Percentiles rank a stretch among this genome's conserved stretches.
These are phyloP conservation scores for Mus minutoides DNA, from an alignment of 2,797 vertebrate species.

Conservation along the genomic window DNA sequence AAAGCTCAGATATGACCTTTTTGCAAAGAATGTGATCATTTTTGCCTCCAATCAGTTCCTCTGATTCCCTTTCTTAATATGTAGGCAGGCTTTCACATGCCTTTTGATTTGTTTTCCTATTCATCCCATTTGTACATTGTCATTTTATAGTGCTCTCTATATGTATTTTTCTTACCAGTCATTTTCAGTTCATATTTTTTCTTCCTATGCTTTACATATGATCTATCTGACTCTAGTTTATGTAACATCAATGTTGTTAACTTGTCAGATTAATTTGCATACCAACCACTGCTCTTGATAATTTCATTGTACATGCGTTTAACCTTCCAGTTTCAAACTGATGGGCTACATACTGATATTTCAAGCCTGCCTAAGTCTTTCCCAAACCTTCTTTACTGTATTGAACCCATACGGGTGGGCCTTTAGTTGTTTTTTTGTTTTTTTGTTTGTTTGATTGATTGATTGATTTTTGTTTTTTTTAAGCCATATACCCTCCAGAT, in stretches of 20 bases:
- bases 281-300: background rate
- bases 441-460: too few relatives aligned
- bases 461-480: too few relatives aligned
- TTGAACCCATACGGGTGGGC: background rate
- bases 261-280: slow-evolving; percentile 2
- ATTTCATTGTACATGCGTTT: background rate
- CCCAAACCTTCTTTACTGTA: background rate
- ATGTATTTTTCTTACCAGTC: slow-evolving; percentile 25
- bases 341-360: background rate
- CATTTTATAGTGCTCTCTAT: background rate
- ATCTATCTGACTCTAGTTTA: background rate
- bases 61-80: slow-evolving; percentile 39
- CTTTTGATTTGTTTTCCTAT: slow-evolving; percentile 24
- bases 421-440: background rate
- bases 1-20: background rate
- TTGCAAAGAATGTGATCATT: slow-evolving; percentile 19
- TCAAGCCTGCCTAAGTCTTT: background rate
- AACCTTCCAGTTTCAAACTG: slow-evolving; percentile 18
- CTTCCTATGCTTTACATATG: background rate
- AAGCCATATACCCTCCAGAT: background rate
- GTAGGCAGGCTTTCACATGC: background rate
- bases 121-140: background rate
- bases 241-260: background rate
- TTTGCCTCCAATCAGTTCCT: background rate
- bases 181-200: slow-evolving; percentile 9